A percentile compares a stretch with the other conserved stretches of the same genome.
Conservation (phyloP, 2,888 invertebrate species). For the Leptarthrus brevirostris region DNA sequence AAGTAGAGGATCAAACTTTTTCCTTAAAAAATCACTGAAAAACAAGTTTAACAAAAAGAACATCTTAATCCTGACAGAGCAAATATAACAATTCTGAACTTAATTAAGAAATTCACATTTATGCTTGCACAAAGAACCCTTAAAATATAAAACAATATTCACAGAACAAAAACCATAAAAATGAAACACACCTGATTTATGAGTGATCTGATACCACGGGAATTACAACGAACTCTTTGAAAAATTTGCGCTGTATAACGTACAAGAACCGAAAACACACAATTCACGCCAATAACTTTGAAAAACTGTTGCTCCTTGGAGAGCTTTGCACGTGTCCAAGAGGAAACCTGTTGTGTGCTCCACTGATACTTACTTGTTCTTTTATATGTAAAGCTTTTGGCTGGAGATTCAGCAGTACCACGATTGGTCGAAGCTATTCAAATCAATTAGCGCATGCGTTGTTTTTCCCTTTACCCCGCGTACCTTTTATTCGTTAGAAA, state of each 20-base stretch:
- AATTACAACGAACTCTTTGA: too few relatives aligned
- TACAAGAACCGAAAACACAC: slow-evolving; percentile 10
- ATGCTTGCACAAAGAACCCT: neutral
- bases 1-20: too few relatives aligned
- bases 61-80: too few relatives aligned
- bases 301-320: slow-evolving; percentile 49
- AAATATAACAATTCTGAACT: too few relatives aligned
- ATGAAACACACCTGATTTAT: neutral
- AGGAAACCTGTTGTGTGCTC: slow-evolving; percentile 55
- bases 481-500: neutral
- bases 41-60: too few relatives aligned
- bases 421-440: slow-evolving; percentile 50
- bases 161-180: neutral
- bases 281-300: slow-evolving; percentile 8
- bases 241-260: neutral
- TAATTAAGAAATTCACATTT: too few relatives aligned
- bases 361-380: slow-evolving; percentile 53
- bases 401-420: neutral
- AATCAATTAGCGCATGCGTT: slow-evolving; percentile 51
- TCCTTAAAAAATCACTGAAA: too few relatives aligned
- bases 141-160: too few relatives aligned
- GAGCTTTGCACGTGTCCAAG: slow-evolving; percentile 55
- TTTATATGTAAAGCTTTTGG: slow-evolving; percentile 56
- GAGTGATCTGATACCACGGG: neutral
- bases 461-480: neutral